phyloP scores from a whole-genome alignment of 1,140 invertebrate genomes.

The Brachionus asplanchnoidis region DNA sequence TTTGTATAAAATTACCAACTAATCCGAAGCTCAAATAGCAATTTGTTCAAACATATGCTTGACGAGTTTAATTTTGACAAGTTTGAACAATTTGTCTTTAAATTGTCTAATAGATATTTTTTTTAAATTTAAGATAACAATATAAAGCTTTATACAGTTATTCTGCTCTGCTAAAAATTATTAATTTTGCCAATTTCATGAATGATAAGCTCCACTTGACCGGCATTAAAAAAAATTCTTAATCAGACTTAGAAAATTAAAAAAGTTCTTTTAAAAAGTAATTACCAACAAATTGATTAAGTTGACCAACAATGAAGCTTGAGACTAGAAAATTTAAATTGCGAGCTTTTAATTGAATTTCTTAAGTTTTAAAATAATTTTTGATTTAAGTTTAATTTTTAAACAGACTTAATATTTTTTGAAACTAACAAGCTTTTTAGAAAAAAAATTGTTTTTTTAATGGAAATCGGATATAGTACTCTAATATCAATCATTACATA shows the following conservation, averaged over 20 bases:
- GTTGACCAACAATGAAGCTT: not conserved
- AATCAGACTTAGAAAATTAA: not conserved
- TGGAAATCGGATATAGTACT: not conserved
- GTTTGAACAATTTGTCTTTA: not conserved
- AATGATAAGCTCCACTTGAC: not conserved
- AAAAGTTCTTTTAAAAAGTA: not conserved
- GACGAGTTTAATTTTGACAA: not conserved
- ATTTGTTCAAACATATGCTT: not conserved
- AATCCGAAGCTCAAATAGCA: not conserved
- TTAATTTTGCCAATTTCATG: not conserved
- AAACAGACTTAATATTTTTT: not conserved
- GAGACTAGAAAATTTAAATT: no score
- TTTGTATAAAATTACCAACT: not conserved
- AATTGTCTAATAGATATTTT: not conserved
- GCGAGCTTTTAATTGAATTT: no score
- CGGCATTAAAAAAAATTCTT: not conserved
- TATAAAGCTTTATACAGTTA: not conserved
- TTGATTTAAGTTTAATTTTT: not conserved
- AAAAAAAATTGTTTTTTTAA: not conserved
- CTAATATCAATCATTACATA: not conserved
- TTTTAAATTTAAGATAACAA: not conserved
- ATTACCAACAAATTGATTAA: not conserved
- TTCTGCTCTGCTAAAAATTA: not conserved
- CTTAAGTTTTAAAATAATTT: not conserved
- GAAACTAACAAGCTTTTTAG: not conserved